phyloP scores from a whole-genome alignment of 2,888 invertebrate species.

The Aspidapion aeneum region DNA sequence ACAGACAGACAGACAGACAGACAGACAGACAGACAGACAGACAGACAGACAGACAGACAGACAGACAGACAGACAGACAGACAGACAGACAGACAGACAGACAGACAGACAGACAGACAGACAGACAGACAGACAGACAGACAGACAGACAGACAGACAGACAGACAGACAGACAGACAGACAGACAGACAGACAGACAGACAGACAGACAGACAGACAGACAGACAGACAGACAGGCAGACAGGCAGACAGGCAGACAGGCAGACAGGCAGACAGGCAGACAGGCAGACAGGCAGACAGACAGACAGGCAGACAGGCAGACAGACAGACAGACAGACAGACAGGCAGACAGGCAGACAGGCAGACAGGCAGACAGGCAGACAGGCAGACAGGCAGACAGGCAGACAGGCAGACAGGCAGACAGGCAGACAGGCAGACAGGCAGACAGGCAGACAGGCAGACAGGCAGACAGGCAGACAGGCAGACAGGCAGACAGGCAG shows the following conservation, averaged over 20 bases:
- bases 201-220: conserved; percentile 17
- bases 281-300: too few species aligned
- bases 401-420: conserved; percentile 16
- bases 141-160: conserved; percentile 16
- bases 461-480: conserved; percentile 15
- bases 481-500: conserved; percentile 14
- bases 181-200: conserved; percentile 17
- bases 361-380: conserved; percentile 16
- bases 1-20: conserved; percentile 16
- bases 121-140: conserved; percentile 12
- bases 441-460: conserved; percentile 13
- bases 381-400: conserved; percentile 17
- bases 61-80: conserved; percentile 13
- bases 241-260: too few species aligned
- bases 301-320: too few species aligned
- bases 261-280: conserved; percentile 16
- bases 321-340: too few species aligned
- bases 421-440: conserved; percentile 16
- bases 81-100: conserved; percentile 12
- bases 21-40: conserved; percentile 15
- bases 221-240: too few species aligned
- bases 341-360: too few species aligned
- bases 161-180: conserved; percentile 17
- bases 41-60: conserved; percentile 15
- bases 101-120: conserved; percentile 15